A percentile compares a stretch with the other conserved stretches of the same genome.
Evolutionary conservation across 2,113 vertebrate genomes (phyloP).

Genomic region (Nicator chloris): DNA sequence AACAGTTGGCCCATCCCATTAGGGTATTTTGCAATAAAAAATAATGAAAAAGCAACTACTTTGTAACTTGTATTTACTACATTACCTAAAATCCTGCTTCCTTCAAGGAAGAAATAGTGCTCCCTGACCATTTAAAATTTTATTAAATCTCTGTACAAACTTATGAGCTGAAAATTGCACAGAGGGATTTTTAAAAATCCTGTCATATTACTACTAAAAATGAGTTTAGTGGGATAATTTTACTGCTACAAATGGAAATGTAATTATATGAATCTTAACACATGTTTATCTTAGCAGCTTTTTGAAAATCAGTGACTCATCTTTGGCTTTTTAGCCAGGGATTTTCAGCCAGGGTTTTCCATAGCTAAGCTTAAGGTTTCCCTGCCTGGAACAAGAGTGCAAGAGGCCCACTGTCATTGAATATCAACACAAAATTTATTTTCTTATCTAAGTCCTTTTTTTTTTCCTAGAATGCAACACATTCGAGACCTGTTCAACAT

Average conservation of each 20-base stretch:
- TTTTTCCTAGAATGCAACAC: conserved; percentile 2
- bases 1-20: neutral
- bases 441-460: neutral
- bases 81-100: neutral
- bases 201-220: neutral
- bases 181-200: conserved; percentile 2
- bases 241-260: neutral
- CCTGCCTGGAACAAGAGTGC: conserved; percentile 7
- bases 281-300: conserved; percentile 24
- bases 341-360: conserved; percentile 55
- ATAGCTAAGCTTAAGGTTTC: conserved; percentile 22
- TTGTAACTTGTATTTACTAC: neutral
- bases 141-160: neutral
- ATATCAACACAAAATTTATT: neutral
- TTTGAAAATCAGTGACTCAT: conserved; percentile 57
- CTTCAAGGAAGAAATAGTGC: neutral
- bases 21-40: neutral
- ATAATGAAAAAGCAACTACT: neutral
- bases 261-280: conserved; percentile 14
- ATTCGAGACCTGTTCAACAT: neutral
- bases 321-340: conserved; percentile 21
- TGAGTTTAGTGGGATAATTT: neutral
- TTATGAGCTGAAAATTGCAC: neutral
- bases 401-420: neutral
- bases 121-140: neutral